These are phyloP conservation scores for Microcebus tavaratra DNA, from an alignment of 2,113 vertebrate genomes.

Conservation along the genomic window DNA sequence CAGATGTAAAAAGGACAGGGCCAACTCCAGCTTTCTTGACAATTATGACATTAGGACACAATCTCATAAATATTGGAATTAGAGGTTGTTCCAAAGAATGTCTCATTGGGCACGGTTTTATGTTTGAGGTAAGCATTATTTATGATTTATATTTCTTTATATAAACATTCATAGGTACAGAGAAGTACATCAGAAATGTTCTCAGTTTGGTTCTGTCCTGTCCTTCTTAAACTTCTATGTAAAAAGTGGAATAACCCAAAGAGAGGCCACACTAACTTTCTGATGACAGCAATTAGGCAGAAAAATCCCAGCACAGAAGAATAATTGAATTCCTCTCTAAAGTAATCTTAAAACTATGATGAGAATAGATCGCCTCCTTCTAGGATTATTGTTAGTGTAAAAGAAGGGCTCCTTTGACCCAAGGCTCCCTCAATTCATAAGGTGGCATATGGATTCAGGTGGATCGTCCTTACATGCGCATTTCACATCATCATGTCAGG, in stretches of 20 bases:
- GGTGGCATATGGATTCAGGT: background rate
- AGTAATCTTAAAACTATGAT: background rate
- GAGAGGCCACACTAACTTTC: background rate
- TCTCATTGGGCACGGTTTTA: slow-evolving; percentile 1
- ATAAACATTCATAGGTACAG: background rate
- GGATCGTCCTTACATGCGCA: background rate
- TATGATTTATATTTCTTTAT: background rate
- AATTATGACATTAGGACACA: background rate
- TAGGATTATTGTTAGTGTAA: background rate
- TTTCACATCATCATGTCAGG: background rate
- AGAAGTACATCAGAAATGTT: background rate
- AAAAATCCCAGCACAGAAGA: background rate
- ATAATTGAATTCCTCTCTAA: background rate
- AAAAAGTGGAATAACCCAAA: background rate
- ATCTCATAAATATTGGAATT: slow-evolving; percentile 15
- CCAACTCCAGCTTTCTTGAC: background rate
- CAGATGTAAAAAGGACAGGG: background rate
- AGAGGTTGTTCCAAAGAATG: background rate
- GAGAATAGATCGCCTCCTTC: background rate
- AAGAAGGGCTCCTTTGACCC: background rate
- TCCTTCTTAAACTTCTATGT: background rate
- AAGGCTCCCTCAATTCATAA: background rate
- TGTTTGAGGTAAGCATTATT: background rate
- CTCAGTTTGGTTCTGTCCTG: background rate
- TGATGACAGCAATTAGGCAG: background rate